A percentile compares a stretch with the other conserved stretches of the same genome.
phyloP scores from a whole-genome alignment of 1,140 invertebrate species.

The Palaemon carinicauda region DNA sequence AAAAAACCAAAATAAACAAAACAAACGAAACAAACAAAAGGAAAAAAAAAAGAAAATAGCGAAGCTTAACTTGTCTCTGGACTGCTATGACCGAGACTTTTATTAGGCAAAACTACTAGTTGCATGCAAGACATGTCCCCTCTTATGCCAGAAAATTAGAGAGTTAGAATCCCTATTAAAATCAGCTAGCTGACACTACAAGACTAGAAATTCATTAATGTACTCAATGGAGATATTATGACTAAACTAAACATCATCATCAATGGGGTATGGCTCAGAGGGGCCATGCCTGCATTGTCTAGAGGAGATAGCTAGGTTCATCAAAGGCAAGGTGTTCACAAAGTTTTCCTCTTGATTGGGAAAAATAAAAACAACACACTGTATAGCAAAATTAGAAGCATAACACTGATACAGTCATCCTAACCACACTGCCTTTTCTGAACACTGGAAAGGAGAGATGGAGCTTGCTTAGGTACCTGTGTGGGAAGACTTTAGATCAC shows the following conservation, averaged over 20 bases:
- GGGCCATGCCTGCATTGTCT: slow-evolving; percentile 51
- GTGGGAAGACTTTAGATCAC: slow-evolving; percentile 16
- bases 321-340: slow-evolving; percentile 16
- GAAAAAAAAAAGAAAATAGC: neutral
- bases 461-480: slow-evolving; percentile 14
- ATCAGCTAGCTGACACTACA: slow-evolving; percentile 31
- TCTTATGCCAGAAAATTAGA: slow-evolving; percentile 53
- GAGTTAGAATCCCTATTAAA: slow-evolving; percentile 41
- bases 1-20: slow-evolving; percentile 37
- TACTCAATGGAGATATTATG: slow-evolving; percentile 26
- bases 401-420: neutral
- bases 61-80: slow-evolving; percentile 43
- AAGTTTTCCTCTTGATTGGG: neutral
- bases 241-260: neutral
- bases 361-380: slow-evolving; percentile 17
- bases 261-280: slow-evolving; percentile 42
- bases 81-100: slow-evolving; percentile 50
- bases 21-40: neutral
- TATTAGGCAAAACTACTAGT: slow-evolving; percentile 40
- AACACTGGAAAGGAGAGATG: slow-evolving; percentile 14
- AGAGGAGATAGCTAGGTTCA: slow-evolving; percentile 26
- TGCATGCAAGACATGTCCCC: slow-evolving; percentile 54
- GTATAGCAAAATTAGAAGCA: neutral
- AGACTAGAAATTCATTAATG: neutral
- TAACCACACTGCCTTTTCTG: slow-evolving; percentile 28